Evolutionary conservation across 1,140 invertebrate genomes (phyloP).

Genomic region (Drosophila paulistorum): DNA sequence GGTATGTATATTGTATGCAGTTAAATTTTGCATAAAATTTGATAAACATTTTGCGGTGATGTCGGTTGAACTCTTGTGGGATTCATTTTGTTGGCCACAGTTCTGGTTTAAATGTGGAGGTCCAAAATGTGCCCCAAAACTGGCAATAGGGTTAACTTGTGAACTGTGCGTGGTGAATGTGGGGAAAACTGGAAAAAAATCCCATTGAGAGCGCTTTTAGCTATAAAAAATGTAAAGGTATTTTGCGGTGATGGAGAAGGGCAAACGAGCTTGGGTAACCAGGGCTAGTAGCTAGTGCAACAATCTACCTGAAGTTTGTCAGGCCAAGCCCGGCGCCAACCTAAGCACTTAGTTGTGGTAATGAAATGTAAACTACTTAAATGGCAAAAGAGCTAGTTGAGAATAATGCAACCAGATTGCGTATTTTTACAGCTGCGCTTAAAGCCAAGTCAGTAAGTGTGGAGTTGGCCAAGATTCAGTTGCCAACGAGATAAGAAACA

Average conservation of each 20-base stretch:
- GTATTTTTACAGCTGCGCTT: constrained; percentile 22
- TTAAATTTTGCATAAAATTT: constrained; percentile 10
- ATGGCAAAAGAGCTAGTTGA: not conserved
- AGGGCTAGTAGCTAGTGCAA: not conserved
- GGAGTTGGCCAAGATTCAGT: not conserved
- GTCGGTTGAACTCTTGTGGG: constrained; percentile 7
- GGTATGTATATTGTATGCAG: not conserved
- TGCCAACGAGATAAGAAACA: not conserved
- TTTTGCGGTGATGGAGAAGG: not conserved
- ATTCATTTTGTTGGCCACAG: constrained; percentile 6
- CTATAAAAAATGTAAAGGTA: not conserved
- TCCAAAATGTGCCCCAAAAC: not conserved
- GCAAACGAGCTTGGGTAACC: not conserved
- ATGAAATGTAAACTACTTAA: constrained; percentile 49
- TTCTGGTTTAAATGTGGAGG: not conserved
- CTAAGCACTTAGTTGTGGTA: constrained; percentile 41
- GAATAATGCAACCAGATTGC: constrained; percentile 2
- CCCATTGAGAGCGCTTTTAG: not conserved
- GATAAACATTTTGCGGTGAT: constrained; percentile 8
- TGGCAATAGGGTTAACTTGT: not conserved
- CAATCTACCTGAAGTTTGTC: constrained; percentile 11
- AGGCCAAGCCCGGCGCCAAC: constrained; percentile 20
- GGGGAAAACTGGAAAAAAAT: not conserved
- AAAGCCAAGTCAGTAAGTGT: not conserved
- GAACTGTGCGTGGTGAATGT: not conserved